These are phyloP conservation scores for Ostrea edulis DNA, from an alignment of 1,140 invertebrate species.

Conservation along the genomic window DNA sequence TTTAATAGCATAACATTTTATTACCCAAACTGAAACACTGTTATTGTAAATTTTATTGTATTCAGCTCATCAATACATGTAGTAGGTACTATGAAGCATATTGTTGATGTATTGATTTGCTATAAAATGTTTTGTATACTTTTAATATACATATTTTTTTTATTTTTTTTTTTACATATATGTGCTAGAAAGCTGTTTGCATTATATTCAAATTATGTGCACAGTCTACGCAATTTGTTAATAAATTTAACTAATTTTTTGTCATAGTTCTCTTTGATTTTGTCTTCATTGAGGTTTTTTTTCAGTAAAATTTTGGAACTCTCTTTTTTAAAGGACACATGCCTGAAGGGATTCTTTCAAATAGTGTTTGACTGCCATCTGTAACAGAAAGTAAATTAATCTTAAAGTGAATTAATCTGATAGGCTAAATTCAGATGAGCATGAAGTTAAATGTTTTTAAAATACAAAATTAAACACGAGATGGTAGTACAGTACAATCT, in stretches of 20 bases:
- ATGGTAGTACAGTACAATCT: neutral
- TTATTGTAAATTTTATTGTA: too few relatives aligned
- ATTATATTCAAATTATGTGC: constrained; percentile 4
- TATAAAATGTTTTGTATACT: neutral
- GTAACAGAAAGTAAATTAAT: neutral
- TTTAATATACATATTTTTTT: neutral
- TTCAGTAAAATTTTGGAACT: neutral
- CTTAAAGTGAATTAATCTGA: neutral
- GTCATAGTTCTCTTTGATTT: neutral
- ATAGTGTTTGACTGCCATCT: constrained; percentile 23
- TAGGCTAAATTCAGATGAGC: neutral
- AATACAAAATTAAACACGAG: neutral
- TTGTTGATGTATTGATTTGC: neutral
- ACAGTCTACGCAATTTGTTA: constrained; percentile 22
- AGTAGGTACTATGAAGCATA: neutral
- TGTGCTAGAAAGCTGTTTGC: neutral
- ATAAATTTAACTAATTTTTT: constrained; percentile 2
- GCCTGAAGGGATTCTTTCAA: neutral
- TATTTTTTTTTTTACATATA: neutral
- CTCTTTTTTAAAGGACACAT: neutral
- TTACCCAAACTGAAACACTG: too few relatives aligned
- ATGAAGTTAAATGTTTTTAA: neutral
- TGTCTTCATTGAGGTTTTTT: neutral
- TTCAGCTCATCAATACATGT: too few relatives aligned
- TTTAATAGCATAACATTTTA: too few relatives aligned